Percentiles rank a stretch among this genome's conserved stretches.
phyloP scores from a whole-genome alignment of 2,113 vertebrate species.

The Cyanoramphus novaezelandiae region DNA sequence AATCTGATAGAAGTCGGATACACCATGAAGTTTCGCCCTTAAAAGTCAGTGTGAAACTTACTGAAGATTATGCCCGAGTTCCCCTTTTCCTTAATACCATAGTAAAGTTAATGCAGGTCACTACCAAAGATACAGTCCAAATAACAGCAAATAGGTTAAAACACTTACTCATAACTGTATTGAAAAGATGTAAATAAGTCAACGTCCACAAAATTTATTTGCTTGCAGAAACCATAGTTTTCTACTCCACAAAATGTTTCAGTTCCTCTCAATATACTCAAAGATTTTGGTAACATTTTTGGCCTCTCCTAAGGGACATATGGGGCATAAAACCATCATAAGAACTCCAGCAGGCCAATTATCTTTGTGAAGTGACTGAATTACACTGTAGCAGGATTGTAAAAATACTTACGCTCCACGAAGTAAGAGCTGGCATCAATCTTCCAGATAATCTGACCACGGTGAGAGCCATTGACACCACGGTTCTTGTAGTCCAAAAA shows the following conservation, averaged over 20 bases:
- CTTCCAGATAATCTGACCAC: slow-evolving; percentile 96
- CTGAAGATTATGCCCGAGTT: background rate
- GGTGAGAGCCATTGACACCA: slow-evolving; percentile 93
- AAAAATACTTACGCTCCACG: slow-evolving; percentile 85
- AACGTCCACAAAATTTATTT: background rate
- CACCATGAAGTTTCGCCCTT: background rate
- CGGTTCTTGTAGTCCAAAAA: slow-evolving; percentile 98
- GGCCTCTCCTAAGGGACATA: background rate
- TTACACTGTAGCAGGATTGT: background rate
- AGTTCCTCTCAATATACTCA: background rate
- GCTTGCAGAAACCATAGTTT: background rate
- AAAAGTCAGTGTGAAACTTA: background rate
- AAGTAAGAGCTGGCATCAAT: slow-evolving; percentile 91
- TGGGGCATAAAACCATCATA: background rate
- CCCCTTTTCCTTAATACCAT: background rate
- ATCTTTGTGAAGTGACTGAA: background rate
- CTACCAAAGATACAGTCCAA: background rate
- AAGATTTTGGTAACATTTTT: background rate
- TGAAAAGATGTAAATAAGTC: background rate
- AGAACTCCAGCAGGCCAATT: background rate
- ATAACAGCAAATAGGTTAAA: background rate
- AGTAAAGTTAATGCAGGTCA: background rate
- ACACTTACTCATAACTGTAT: background rate
- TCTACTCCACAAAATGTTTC: background rate
- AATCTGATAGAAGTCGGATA: background rate